A percentile compares a stretch with the other conserved stretches of the same genome.
Conservation (phyloP, 2,113 vertebrate species). For the Herpailurus yagouaroundi region DNA sequence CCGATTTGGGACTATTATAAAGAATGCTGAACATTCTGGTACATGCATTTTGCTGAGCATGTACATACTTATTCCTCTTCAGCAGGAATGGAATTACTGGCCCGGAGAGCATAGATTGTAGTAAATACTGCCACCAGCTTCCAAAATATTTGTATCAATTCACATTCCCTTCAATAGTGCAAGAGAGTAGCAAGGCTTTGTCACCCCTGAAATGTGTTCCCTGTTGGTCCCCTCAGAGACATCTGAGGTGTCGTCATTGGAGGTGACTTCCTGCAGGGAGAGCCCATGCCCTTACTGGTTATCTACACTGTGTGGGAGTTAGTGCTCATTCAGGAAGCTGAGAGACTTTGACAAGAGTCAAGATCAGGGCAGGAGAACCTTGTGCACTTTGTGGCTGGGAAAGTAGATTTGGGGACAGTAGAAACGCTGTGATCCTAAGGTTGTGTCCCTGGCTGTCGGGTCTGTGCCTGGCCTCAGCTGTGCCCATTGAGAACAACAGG, state of each 20-base stretch:
- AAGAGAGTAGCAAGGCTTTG: neutral
- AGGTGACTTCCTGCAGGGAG: neutral
- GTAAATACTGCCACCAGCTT: neutral
- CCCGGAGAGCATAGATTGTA: neutral
- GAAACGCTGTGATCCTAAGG: neutral
- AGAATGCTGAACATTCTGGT: neutral
- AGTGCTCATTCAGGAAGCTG: neutral
- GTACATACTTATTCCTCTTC: neutral
- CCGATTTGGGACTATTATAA: neutral
- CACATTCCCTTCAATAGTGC: neutral
- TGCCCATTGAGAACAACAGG: neutral
- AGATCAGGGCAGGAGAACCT: neutral
- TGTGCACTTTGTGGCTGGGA: neutral
- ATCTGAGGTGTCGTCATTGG: neutral
- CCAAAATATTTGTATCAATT: neutral
- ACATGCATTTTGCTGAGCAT: neutral
- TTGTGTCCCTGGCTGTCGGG: neutral
- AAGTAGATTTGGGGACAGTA: neutral
- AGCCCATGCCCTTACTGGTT: neutral
- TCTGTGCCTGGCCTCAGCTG: neutral
- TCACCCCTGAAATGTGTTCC: neutral
- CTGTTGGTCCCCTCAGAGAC: neutral
- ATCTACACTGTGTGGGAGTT: neutral
- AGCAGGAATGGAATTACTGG: neutral
- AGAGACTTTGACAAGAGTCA: neutral